These are phyloP conservation scores for Tragelaphus imberbis DNA, from an alignment of 2,113 vertebrate species.

Conservation along the genomic window DNA sequence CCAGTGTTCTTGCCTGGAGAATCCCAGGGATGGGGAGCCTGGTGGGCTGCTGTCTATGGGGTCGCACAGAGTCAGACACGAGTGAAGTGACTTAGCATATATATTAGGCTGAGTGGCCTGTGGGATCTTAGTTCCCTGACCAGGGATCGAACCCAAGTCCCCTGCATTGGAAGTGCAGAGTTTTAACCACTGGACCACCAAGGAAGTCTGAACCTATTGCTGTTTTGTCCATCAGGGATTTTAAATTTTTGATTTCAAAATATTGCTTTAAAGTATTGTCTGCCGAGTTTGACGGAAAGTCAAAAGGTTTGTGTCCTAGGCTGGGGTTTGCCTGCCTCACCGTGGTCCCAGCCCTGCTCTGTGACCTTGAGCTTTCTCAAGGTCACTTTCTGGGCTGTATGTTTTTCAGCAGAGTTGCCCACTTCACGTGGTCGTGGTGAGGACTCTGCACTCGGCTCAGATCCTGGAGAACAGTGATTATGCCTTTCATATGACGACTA, in stretches of 20 bases:
- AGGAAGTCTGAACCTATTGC: neutral
- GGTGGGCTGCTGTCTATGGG: no score
- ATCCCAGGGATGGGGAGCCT: no score
- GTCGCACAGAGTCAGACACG: no score
- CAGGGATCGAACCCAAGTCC: neutral
- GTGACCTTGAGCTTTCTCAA: neutral
- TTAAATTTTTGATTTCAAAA: neutral
- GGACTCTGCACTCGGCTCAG: rapidly evolving
- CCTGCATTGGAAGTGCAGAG: neutral
- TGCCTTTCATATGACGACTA: rapidly evolving
- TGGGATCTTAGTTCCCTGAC: neutral
- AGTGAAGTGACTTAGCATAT: no score
- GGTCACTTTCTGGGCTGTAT: neutral
- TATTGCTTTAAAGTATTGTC: neutral
- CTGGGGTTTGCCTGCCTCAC: neutral
- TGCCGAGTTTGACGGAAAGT: neutral
- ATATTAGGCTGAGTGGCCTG: neutral
- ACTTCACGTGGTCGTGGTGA: rapidly evolving
- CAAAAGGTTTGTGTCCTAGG: neutral
- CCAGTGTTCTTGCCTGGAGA: no score
- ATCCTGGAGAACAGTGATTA: neutral
- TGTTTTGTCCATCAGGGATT: neutral
- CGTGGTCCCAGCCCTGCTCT: neutral
- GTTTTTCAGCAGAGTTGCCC: neutral
- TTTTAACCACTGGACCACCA: neutral